Evolutionary conservation across 2,113 vertebrate species (phyloP).

Genomic region (Phyllopteryx taeniolatus): DNA sequence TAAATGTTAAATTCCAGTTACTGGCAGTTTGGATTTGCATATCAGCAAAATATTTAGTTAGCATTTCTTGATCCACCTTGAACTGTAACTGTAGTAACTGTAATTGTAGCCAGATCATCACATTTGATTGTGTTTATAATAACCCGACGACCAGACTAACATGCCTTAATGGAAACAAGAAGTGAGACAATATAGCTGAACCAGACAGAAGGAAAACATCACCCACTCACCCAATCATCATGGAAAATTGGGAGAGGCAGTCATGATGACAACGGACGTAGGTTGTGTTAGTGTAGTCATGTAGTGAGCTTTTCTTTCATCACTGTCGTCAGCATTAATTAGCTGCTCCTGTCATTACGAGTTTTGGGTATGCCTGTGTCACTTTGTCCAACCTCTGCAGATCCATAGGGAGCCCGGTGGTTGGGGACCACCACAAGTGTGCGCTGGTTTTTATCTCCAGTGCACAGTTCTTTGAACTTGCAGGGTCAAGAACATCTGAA

Average conservation of each 20-base stretch:
- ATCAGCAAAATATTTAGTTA: not conserved
- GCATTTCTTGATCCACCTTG: not conserved
- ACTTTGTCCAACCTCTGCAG: not conserved
- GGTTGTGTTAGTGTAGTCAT: not conserved
- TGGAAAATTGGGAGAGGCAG: conserved; percentile 51
- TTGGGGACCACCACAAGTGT: too few relatives aligned
- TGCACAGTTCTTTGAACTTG: too few relatives aligned
- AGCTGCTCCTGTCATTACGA: not conserved
- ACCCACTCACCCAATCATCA: conserved; percentile 42
- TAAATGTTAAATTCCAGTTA: too few relatives aligned
- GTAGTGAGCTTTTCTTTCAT: conserved; percentile 2
- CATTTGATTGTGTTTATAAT: not conserved
- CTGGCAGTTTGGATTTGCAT: too few relatives aligned
- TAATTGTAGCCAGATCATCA: not conserved
- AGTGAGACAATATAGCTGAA: conserved; percentile 26
- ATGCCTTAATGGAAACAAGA: conserved; percentile 22
- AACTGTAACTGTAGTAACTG: not conserved
- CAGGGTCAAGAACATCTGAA: too few relatives aligned
- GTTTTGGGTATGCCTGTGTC: not conserved
- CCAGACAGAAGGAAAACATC: conserved; percentile 56
- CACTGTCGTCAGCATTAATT: not conserved
- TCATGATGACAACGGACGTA: conserved; percentile 51
- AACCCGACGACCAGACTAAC: not conserved
- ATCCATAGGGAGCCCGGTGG: not conserved
- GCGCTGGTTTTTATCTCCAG: too few relatives aligned